Base-by-base conservation (phyloP, 2,888 invertebrate genomes). In the Cantharis rustica region DNA sequence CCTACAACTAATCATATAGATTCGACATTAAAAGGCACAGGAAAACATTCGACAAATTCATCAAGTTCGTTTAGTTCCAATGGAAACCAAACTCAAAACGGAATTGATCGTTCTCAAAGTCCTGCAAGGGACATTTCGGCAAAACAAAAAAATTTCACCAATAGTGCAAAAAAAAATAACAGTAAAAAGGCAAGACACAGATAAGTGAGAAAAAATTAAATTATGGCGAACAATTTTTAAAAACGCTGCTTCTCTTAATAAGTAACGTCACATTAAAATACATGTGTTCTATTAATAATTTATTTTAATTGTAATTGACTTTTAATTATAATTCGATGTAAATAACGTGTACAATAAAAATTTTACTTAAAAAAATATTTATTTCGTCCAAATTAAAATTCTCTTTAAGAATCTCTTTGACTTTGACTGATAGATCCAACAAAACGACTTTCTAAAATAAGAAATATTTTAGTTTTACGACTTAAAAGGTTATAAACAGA, bases 171-270 rank as follows among this genome's bases (percentile, higher is more conserved):
- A 87, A 95, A 95, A 84, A 94, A 91, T 86, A 93, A 92, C 82
- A 95, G 93, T 85, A 96, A 96, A 86, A 95, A 96, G 88, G 93
- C 95, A 16, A 91, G 95, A 84, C 95, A 95, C 88, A 92, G 95
- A 89, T 96, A 92, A 91, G 85, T 84, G 47, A 47, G 4, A 47
- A 47, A n/a, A 47, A 47, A n/a, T 47, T 47, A 47, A 47, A 47
- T 47, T 47, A n/a, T n/a, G 7, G n/a, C n/a, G 47, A 2, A 47
- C 47, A 47, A 47, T 7, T n/a, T 31, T 31, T 13, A 4, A 31
- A 13, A 31, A 31, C n/a, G 13, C 13, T 31, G 31, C 13, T 31
- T 31, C 13, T n/a, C 1, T 13, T 47, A 47, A n/a, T n/a, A n/a
- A 47, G 7, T 7, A 9, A 47, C n/a, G 47, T n/a, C n/a, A n/a